Evolutionary conservation across 1,140 invertebrate genomes (phyloP).

Genomic region (Drosophila kikkawai): DNA sequence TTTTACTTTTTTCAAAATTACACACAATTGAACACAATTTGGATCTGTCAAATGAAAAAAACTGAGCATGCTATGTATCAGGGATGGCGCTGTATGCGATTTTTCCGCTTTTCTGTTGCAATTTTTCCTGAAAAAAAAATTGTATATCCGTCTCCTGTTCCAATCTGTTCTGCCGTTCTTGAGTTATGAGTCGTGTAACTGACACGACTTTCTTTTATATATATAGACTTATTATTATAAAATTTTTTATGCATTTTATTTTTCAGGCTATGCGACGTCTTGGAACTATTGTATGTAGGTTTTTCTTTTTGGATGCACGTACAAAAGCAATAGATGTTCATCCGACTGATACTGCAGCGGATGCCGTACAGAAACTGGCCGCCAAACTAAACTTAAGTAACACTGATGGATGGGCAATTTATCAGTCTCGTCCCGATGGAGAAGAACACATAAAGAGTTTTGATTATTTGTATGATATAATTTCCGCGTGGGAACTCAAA

Average conservation of each 20-base stretch:
- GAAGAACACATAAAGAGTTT: slow-evolving; percentile 97
- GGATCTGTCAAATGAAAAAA: no score
- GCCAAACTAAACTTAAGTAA: slow-evolving; percentile 93
- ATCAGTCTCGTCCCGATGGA: slow-evolving; percentile 92
- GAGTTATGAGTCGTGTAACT: no score
- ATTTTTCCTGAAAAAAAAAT: no score
- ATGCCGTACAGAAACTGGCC: slow-evolving; percentile 94
- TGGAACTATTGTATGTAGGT: slow-evolving; percentile 96
- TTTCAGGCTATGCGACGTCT: slow-evolving; percentile 92
- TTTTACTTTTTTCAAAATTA: no score
- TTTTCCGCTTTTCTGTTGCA: no score
- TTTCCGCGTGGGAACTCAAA: slow-evolving; percentile 95
- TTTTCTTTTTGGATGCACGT: slow-evolving; percentile 97
- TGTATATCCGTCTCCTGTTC: no score
- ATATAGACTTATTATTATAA: not conserved
- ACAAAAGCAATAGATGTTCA: slow-evolving; percentile 98
- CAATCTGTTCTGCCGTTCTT: no score
- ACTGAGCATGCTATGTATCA: no score
- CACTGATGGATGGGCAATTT: slow-evolving; percentile 97
- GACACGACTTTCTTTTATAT: not conserved
- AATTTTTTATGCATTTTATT: slow-evolving; percentile 30
- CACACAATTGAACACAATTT: no score
- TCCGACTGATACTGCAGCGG: slow-evolving; percentile 96
- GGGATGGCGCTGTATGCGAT: no score
- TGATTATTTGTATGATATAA: slow-evolving; percentile 97